Base-by-base conservation (phyloP, 2,888 invertebrate genomes). In the Falcaria lacertinaria region DNA sequence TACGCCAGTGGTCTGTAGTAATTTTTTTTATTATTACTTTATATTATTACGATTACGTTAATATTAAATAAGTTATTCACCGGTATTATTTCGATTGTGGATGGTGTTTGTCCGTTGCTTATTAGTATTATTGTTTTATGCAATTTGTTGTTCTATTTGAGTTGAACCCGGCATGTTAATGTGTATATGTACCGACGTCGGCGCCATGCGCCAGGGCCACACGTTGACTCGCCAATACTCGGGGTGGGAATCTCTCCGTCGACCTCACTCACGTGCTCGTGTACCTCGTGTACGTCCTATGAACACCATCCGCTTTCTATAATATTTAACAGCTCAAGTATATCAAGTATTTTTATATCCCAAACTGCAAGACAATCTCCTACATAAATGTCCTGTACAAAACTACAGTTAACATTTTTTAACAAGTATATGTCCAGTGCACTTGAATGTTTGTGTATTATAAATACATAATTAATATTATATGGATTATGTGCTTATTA, bases 1-100 rank as follows among this genome's bases (percentile, higher is more conserved):
- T 99, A 91, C 96, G 98, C 92, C 98, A 98, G 94, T 99, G 99
- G 99, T 99, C 97, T 97, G 96, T 96, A 96, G 95, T 92, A 90
- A 82, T 91, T 93, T 93, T 93, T 92, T 93, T 93, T 93, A 92
- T 93, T 94, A 92, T 92, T 90, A 89, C 89, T 90, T 90, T 89
- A 88, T 85, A 87, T 89, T 83, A 82, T 86, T 86, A 86, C 77
- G 65, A 81, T 87, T 88, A 86, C 82, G 79, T 89, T 82, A 82
- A 79, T 86, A 86, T 79, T 88, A 51, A 82, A 82, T 87, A 87
- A 86, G 82, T 89, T 87, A 76, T 80, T 75, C 70, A 75, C 70
- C 72, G 72, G 72, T 86, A 86, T 86, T 82, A 78, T 88, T 88
- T 88, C 80, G 89, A 89, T 86, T 66, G 89, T 86, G 89, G 89